A percentile compares a stretch with the other conserved stretches of the same genome.
Conservation (phyloP, 2,797 vertebrate species). For the Bradypodion ventrale region DNA sequence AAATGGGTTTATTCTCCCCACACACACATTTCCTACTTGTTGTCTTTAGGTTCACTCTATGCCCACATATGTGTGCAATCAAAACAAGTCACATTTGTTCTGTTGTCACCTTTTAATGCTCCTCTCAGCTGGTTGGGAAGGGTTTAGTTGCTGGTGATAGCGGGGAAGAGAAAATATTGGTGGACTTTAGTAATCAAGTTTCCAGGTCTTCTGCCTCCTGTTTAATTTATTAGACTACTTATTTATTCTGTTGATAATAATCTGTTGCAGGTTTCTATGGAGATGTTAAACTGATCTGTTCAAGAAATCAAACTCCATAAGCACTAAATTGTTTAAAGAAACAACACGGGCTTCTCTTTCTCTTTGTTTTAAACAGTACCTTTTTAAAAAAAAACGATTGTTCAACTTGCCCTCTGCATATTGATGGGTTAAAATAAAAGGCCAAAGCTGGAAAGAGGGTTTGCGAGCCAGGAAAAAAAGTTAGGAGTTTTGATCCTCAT, state of each 20-base stretch:
- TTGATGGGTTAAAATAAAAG: slow-evolving; percentile 65
- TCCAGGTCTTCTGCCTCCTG: slow-evolving; percentile 85
- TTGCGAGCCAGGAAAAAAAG: slow-evolving; percentile 67
- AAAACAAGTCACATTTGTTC: slow-evolving; percentile 38
- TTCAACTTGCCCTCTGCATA: slow-evolving; percentile 66
- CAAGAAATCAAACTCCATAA: slow-evolving; percentile 87
- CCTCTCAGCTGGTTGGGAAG: slow-evolving; percentile 66
- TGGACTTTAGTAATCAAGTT: slow-evolving; percentile 84
- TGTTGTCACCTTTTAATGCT: slow-evolving; percentile 57
- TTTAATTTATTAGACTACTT: slow-evolving; percentile 90
- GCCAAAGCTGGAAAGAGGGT: slow-evolving; percentile 60
- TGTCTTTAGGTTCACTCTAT: slow-evolving; percentile 24
- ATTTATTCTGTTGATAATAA: slow-evolving; percentile 90
- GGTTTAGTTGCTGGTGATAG: slow-evolving; percentile 65
- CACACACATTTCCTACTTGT: background rate
- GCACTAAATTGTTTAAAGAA: slow-evolving; percentile 84
- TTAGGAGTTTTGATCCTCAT: slow-evolving; percentile 77
- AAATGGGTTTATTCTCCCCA: background rate
- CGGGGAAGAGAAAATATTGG: slow-evolving; percentile 74
- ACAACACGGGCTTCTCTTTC: slow-evolving; percentile 73
- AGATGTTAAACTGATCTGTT: slow-evolving; percentile 89
- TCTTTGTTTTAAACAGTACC: slow-evolving; percentile 60
- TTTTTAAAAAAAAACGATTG: slow-evolving; percentile 70
- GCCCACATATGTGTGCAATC: background rate
- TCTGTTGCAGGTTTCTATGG: slow-evolving; percentile 90